phyloP scores from a whole-genome alignment of 2,797 vertebrate species.

The Alauda arvensis region DNA sequence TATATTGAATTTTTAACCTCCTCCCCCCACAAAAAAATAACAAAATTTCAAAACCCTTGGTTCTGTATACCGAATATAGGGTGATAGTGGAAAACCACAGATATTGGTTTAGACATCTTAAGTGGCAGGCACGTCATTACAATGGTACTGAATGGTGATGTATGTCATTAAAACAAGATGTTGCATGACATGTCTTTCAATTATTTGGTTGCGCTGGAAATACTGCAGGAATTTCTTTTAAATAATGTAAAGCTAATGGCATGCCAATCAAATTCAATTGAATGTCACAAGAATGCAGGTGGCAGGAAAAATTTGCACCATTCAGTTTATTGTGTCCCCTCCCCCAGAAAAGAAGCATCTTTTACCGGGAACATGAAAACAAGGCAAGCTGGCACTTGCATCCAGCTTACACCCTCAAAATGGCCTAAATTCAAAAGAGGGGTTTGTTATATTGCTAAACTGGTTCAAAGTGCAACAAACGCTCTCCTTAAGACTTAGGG shows the following conservation, averaged over 20 bases:
- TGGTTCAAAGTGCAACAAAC: neutral
- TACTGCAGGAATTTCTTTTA: constrained; percentile 24
- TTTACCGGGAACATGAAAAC: neutral
- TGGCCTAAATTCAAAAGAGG: neutral
- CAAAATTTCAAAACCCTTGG: neutral
- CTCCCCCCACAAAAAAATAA: no score
- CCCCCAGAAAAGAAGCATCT: neutral
- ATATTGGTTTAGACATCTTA: constrained; percentile 26
- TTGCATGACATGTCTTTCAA: constrained; percentile 38
- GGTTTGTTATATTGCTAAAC: neutral
- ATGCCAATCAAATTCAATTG: constrained; percentile 20
- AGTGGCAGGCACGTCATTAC: constrained; percentile 14
- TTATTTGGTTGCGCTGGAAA: constrained; percentile 14
- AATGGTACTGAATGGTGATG: neutral
- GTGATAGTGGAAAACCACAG: neutral
- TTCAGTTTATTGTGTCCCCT: neutral
- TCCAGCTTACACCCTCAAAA: neutral
- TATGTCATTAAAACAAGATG: constrained; percentile 24
- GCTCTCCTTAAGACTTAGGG: neutral
- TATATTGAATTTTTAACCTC: no score
- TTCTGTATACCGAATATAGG: neutral
- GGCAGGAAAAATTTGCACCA: neutral
- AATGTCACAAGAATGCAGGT: constrained; percentile 12
- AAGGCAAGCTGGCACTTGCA: neutral
- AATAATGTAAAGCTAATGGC: constrained; percentile 13